These are phyloP conservation scores for Myotis findleyi DNA, from an alignment of 2,797 vertebrate species.

Conservation along the genomic window DNA sequence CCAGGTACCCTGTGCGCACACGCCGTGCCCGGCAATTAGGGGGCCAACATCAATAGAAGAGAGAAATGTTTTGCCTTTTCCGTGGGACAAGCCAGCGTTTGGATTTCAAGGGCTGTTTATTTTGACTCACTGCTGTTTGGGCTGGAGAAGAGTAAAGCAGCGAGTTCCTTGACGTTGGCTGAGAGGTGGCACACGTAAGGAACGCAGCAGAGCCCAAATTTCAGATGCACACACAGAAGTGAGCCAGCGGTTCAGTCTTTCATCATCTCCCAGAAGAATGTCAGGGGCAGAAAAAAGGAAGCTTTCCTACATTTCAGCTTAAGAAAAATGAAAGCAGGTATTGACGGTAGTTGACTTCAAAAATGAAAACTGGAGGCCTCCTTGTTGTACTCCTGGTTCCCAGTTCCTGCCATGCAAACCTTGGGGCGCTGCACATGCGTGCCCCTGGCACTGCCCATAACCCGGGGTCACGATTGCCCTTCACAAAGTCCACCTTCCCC, in stretches of 20 bases:
- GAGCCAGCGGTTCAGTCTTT: background rate
- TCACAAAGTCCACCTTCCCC: background rate
- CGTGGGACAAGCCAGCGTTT: background rate
- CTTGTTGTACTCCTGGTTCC: no score
- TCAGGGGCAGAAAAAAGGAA: background rate
- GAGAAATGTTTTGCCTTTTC: background rate
- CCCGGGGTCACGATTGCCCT: fast-evolving
- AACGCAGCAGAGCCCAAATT: background rate
- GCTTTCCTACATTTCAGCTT: background rate
- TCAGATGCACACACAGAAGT: background rate
- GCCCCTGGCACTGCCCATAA: fast-evolving
- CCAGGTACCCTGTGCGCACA: background rate
- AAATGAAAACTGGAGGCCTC: background rate
- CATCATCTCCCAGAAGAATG: background rate
- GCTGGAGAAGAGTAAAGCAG: slow-evolving; percentile 50
- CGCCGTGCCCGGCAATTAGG: fast-evolving
- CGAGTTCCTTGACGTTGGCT: slow-evolving; percentile 67
- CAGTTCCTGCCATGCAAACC: background rate
- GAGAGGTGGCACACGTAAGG: background rate
- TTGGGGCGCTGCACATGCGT: fast-evolving
- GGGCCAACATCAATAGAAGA: background rate
- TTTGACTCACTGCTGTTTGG: slow-evolving; percentile 61
- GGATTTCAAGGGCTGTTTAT: slow-evolving; percentile 50
- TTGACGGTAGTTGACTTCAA: background rate
- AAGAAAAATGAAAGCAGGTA: background rate